phyloP scores from a whole-genome alignment of 30 jellyfish, hydroid and myxozoan species.

The Pelagia noctiluca region DNA sequence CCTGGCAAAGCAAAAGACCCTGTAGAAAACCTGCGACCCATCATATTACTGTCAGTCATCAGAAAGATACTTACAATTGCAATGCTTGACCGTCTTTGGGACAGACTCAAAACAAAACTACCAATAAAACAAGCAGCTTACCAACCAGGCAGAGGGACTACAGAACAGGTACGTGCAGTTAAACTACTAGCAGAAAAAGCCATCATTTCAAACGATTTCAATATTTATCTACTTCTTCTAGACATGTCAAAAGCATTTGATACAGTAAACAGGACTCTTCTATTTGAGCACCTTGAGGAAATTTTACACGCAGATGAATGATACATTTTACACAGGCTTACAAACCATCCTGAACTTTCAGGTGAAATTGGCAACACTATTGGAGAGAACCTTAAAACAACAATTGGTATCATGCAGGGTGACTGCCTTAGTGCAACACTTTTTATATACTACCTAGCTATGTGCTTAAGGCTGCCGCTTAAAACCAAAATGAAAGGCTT shows the following conservation, averaged over 20 bases:
- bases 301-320: too few relatives aligned
- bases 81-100: conserved; percentile 17
- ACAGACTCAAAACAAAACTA: conserved; percentile 2
- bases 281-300: too few relatives aligned
- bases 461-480: neutral
- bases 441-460: neutral
- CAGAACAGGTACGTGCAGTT: conserved; percentile 8
- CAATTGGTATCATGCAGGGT: conserved; percentile 17
- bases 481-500: conserved; percentile 12
- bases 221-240: neutral
- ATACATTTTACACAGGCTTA: too few relatives aligned
- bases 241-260: conserved; percentile 1
- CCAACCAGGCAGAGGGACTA: too few relatives aligned
- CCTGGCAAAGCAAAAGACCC: conserved; percentile 7
- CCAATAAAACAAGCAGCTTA: too few relatives aligned
- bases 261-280: too few relatives aligned
- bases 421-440: conserved; percentile 28
- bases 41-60: neutral
- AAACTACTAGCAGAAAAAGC: conserved; percentile 19
- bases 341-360: too few relatives aligned
- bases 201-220: neutral
- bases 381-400: conserved; percentile 10
- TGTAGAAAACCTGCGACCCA: conserved; percentile 15
- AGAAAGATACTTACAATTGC: conserved; percentile 29
- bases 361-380: too few relatives aligned